A percentile compares a stretch with the other conserved stretches of the same genome.
phyloP scores from a whole-genome alignment of 2,797 vertebrate species.

The Acridotheres tristis region DNA sequence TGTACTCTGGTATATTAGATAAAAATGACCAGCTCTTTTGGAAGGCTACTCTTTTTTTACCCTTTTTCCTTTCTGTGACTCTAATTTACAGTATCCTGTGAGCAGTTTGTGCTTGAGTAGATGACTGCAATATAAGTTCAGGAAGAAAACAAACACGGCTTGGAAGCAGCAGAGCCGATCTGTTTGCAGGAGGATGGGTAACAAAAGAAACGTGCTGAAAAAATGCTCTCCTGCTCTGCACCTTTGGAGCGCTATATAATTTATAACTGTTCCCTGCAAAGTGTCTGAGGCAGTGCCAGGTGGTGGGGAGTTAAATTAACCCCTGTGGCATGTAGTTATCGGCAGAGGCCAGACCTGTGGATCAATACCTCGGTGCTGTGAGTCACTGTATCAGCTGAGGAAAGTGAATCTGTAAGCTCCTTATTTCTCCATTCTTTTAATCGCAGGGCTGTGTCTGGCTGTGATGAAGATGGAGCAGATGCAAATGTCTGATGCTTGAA shows the following conservation, averaged over 20 bases:
- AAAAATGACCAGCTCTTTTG: background rate
- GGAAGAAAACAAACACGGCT: constrained; percentile 46
- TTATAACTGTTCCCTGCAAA: constrained; percentile 50
- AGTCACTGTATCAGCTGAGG: constrained; percentile 22
- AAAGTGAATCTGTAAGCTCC: constrained; percentile 58
- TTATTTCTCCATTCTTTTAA: constrained; percentile 71
- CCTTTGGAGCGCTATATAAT: constrained; percentile 44
- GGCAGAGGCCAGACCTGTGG: constrained; percentile 58
- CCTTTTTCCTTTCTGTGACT: background rate
- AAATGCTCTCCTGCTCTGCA: background rate
- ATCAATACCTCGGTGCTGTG: constrained; percentile 50
- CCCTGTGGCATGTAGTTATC: constrained; percentile 47
- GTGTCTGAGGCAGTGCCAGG: constrained; percentile 49
- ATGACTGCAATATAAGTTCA: constrained; percentile 14
- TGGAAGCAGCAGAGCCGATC: constrained; percentile 1
- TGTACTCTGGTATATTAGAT: background rate
- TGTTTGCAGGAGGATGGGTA: background rate
- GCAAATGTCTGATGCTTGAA: constrained; percentile 54
- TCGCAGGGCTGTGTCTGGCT: constrained; percentile 41
- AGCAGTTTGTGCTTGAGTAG: constrained; percentile 3
- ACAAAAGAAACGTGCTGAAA: constrained; percentile 43
- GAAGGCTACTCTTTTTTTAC: background rate
- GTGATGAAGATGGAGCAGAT: constrained; percentile 68
- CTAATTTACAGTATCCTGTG: background rate
- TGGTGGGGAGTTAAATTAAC: constrained; percentile 63